phyloP scores from a whole-genome alignment of 2,113 vertebrate species.

The Myocastor coypus region DNA sequence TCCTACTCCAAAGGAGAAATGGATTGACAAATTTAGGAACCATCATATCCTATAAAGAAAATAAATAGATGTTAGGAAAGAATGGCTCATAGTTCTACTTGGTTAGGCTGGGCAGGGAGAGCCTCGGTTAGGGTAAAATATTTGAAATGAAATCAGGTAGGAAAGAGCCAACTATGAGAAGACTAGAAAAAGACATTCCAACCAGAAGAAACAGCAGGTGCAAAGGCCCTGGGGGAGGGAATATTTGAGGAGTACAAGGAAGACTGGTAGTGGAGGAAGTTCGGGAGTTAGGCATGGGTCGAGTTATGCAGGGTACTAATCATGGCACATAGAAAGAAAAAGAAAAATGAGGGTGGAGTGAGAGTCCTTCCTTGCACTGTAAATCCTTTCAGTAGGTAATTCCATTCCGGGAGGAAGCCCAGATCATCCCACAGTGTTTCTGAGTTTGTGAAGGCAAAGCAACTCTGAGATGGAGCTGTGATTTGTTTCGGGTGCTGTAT shows the following conservation, averaged over 20 bases:
- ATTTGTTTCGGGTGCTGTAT: neutral
- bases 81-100: neutral
- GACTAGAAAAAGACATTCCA: neutral
- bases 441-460: neutral
- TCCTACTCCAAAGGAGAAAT: neutral
- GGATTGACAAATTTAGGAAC: neutral
- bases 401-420: slow-evolving; percentile 13
- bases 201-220: neutral
- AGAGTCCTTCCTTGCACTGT: neutral
- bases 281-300: neutral
- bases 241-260: neutral
- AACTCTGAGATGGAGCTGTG: neutral
- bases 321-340: neutral
- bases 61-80: neutral
- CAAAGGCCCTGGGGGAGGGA: neutral
- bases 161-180: neutral
- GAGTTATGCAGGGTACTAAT: neutral
- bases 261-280: neutral
- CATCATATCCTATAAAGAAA: neutral
- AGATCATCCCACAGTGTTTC: neutral
- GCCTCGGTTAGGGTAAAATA: neutral
- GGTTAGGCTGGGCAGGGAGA: neutral
- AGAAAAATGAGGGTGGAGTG: neutral
- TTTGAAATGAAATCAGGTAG: neutral
- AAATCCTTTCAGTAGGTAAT: neutral